Evolutionary conservation across 1,140 invertebrate genomes (phyloP), one percentile per base, ranked within the genome.

Genomic region (Asobara japonica): DNA sequence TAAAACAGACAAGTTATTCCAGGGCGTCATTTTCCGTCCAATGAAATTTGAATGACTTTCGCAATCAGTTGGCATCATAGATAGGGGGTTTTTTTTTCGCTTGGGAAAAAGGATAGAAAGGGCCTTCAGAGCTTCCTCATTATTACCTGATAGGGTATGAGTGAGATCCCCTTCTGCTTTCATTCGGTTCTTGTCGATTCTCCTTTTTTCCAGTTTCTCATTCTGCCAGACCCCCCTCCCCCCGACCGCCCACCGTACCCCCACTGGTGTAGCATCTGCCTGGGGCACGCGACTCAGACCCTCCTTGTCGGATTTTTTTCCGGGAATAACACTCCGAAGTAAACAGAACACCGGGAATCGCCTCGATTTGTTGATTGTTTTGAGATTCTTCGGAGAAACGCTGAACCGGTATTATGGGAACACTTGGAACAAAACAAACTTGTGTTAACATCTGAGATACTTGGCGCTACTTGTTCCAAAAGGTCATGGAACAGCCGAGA

Each of bases 21-120:
- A 25, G 22, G 41, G 51, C 51, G 51, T 56, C 51, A 56, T 56
- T 56, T 56, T 25, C 22, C 51, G 13, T 56, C 51, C 18, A 56
- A 56, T 56, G 51, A 56, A 56, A 56, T 56, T 56, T 56, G 20
- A 56, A 56, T 56, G 51, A 56, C 51, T 56, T 56, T 56, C 22
- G 51, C 51, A 56, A 56, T 56, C 51, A 56, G 51, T 56, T 11
- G 51, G 45, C 3, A 18, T 6, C 18, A 56, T 8, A 56, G 16
- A 36, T 0, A 56, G 51, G 25, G 13, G 13, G 22, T 22, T 2
- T 56, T 22, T 2, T 56, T 25, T 56, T 56, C 20, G 22, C 22
- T 18, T 20, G 16, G n/a, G 45, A 8, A 51, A 51, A 51, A 51
- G n/a, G 3, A 51, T 18, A 25, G 51, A 56, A 56, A 25, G 20